These are phyloP conservation scores for Heliconius sara DNA, from an alignment of 2,888 invertebrate genomes.

Conservation along the genomic window DNA sequence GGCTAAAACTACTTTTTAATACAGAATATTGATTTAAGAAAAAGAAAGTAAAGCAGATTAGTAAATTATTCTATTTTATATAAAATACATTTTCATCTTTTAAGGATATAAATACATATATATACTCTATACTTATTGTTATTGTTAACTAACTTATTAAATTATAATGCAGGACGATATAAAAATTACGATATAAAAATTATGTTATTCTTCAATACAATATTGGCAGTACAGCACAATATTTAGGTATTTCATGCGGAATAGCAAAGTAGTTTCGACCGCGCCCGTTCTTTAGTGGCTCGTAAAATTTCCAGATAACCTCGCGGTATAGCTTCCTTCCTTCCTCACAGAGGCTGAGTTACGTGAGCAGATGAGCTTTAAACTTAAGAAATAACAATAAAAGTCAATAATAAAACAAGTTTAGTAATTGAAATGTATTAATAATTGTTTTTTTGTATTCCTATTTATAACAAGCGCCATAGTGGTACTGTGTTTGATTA, in stretches of 20 bases:
- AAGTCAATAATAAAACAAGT: background rate
- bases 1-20: too few relatives aligned
- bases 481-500: too few relatives aligned
- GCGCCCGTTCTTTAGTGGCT: slow-evolving; percentile 19
- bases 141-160: background rate
- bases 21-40: too few relatives aligned
- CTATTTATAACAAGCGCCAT: too few relatives aligned
- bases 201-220: background rate
- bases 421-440: background rate
- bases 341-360: slow-evolving; percentile 17
- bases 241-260: slow-evolving; percentile 10
- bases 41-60: too few relatives aligned
- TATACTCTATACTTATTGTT: too few relatives aligned
- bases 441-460: background rate
- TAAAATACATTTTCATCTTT: too few relatives aligned
- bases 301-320: slow-evolving; percentile 23
- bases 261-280: slow-evolving; percentile 16
- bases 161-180: background rate
- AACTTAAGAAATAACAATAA: background rate
- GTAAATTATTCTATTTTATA: too few relatives aligned
- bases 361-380: background rate
- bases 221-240: background rate
- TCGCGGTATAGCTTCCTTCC: slow-evolving; percentile 21
- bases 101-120: too few relatives aligned
- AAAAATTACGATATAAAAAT: background rate